Percentiles rank a stretch among this genome's conserved stretches.
phyloP scores from a whole-genome alignment of 2,888 invertebrate species.

The Hecatera dysodea region DNA sequence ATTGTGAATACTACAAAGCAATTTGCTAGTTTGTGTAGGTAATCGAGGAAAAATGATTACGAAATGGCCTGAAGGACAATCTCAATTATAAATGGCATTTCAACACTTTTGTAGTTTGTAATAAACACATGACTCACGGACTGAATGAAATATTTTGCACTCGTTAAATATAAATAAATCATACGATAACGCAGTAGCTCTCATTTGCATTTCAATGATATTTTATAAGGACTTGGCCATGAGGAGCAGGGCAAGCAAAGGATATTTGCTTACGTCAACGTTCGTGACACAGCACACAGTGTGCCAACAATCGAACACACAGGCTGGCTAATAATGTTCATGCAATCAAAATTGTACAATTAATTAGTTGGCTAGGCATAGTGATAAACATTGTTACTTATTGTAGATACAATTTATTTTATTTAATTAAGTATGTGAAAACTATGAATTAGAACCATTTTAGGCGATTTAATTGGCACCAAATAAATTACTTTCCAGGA shows the following conservation, averaged over 20 bases:
- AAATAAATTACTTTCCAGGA: not conserved
- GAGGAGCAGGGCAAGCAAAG: slow-evolving; percentile 62
- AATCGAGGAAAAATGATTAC: slow-evolving; percentile 45
- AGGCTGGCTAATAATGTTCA: slow-evolving; percentile 22
- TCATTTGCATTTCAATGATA: slow-evolving; percentile 55
- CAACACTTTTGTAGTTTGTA: slow-evolving; percentile 24
- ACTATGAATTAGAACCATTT: not conserved
- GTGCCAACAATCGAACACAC: slow-evolving; percentile 41
- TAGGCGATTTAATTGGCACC: not conserved
- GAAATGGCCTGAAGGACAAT: slow-evolving; percentile 33
- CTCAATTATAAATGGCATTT: slow-evolving; percentile 14
- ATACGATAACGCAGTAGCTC: slow-evolving; percentile 17
- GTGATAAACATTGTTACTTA: slow-evolving; percentile 32
- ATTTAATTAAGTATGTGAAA: not conserved
- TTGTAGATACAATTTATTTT: not conserved
- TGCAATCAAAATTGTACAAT: slow-evolving; percentile 27
- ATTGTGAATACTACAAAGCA: slow-evolving; percentile 23
- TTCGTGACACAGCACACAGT: slow-evolving; percentile 56
- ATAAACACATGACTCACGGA: slow-evolving; percentile 10
- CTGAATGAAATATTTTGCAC: slow-evolving; percentile 21
- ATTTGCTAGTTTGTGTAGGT: not conserved
- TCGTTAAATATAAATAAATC: slow-evolving; percentile 35
- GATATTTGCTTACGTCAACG: slow-evolving; percentile 69
- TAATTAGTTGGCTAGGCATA: slow-evolving; percentile 26
- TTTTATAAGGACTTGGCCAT: slow-evolving; percentile 58